phyloP scores from a whole-genome alignment of 2,797 vertebrate species.

The Petrocephalus sullivani region DNA sequence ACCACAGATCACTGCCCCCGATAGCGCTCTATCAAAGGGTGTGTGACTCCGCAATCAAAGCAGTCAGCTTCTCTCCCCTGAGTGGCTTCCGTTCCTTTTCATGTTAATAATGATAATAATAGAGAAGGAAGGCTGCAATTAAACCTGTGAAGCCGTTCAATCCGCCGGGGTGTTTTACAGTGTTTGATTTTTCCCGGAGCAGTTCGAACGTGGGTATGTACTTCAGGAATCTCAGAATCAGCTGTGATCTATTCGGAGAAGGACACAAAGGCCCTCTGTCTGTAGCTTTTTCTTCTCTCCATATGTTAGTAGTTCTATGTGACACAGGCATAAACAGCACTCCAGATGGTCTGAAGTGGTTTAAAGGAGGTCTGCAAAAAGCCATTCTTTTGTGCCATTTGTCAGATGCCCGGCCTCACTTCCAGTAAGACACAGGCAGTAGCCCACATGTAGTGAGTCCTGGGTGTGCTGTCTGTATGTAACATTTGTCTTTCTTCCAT shows the following conservation, averaged over 20 bases:
- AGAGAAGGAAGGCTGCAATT: neutral
- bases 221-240: slow-evolving; percentile 3
- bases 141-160: neutral
- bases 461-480: neutral
- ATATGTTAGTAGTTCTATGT: neutral
- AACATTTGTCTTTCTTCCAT: neutral
- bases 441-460: neutral
- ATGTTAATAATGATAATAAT: neutral
- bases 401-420: neutral
- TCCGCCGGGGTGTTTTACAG: neutral
- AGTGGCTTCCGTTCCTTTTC: neutral
- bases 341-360: neutral
- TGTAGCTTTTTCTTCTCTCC: neutral
- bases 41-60: neutral
- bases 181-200: neutral
- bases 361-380: neutral
- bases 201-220: neutral
- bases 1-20: neutral
- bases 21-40: neutral
- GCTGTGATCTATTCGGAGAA: neutral
- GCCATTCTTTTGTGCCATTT: neutral
- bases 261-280: neutral
- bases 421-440: neutral
- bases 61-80: neutral
- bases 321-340: neutral